Conservation (phyloP, 2,797 vertebrate genomes). For the Myotis findleyi region DNA sequence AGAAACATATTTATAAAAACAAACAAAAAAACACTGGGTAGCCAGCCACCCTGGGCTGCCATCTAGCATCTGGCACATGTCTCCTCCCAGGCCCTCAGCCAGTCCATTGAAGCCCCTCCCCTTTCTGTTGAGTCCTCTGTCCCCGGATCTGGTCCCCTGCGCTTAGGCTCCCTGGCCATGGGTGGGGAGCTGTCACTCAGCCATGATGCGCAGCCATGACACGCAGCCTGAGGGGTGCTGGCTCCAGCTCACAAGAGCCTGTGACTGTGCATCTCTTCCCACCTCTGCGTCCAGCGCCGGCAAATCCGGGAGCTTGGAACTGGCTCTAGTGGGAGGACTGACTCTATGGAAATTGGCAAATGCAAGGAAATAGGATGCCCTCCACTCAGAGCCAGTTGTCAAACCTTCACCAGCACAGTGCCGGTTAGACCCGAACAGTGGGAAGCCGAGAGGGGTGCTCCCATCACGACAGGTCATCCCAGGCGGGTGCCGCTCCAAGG, state of each 20-base stretch:
- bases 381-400: not conserved
- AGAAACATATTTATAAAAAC: too few relatives aligned
- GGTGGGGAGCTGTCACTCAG: not conserved
- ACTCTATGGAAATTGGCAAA: not conserved
- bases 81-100: not conserved
- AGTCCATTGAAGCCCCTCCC: not conserved
- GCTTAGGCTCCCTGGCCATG: not conserved
- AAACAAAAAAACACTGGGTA: too few relatives aligned
- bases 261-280: not conserved
- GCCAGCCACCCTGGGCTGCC: not conserved
- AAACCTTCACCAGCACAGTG: not conserved
- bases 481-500: not conserved
- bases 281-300: not conserved
- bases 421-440: not conserved
- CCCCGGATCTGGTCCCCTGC: not conserved
- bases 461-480: accelerated
- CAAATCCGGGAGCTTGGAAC: not conserved
- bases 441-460: not conserved
- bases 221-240: not conserved
- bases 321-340: not conserved
- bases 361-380: not conserved
- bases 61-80: not conserved
- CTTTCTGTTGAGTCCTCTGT: not conserved
- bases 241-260: not conserved
- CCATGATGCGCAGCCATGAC: not conserved